phyloP scores from a whole-genome alignment of 2,888 invertebrate genomes.

The Julus scandinavius region DNA sequence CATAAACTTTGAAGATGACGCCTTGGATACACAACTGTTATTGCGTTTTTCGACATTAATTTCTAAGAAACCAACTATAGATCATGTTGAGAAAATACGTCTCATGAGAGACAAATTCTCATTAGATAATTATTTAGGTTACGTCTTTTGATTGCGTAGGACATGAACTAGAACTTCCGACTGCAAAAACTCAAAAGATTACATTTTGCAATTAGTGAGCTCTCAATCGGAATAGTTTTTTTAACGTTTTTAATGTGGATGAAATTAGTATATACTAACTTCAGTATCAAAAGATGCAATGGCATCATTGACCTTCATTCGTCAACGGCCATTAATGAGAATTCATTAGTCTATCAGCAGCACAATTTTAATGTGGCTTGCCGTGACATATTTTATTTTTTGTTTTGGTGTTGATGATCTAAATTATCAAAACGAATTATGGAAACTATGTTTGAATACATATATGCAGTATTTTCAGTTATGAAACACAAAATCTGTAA shows the following conservation, averaged over 20 bases:
- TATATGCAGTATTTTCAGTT: no score
- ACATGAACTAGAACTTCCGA: neutral
- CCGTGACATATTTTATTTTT: neutral
- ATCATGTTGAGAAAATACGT: neutral
- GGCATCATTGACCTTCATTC: conserved; percentile 16
- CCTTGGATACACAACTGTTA: neutral
- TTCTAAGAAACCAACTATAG: neutral
- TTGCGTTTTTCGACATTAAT: neutral
- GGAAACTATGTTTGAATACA: no score
- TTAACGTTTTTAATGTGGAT: neutral
- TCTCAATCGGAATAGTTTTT: neutral
- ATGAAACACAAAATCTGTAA: no score
- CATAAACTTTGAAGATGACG: neutral
- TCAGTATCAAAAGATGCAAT: neutral
- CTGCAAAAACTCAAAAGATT: neutral
- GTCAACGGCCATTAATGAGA: neutral
- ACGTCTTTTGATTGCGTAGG: neutral
- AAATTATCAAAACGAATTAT: no score
- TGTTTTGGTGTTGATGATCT: no score
- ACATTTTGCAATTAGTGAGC: neutral
- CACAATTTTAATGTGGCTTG: neutral
- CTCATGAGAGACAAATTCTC: neutral
- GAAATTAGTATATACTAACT: neutral
- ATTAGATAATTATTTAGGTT: neutral
- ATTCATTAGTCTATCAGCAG: neutral